These are phyloP conservation scores for Pyrocephalus nanus DNA, from an alignment of 2,797 vertebrate species.

Conservation along the genomic window DNA sequence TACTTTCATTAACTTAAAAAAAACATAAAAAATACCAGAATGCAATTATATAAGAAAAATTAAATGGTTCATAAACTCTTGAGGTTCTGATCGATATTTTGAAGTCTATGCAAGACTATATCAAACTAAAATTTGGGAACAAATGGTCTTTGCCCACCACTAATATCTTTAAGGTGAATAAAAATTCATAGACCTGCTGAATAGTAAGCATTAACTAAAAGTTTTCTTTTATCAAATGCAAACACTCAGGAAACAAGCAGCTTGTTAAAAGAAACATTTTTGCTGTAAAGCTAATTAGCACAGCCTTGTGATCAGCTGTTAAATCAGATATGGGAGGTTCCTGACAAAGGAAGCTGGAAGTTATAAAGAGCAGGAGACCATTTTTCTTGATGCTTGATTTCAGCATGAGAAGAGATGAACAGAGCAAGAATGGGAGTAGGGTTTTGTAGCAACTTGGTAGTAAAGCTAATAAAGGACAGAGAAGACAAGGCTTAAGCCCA, in stretches of 20 bases:
- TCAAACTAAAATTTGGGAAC: background rate
- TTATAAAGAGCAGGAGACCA: background rate
- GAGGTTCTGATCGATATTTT: background rate
- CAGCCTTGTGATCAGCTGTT: background rate
- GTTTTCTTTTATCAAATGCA: background rate
- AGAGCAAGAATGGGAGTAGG: background rate
- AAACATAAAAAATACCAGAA: background rate
- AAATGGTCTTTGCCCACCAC: background rate
- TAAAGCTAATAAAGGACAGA: background rate
- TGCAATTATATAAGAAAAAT: background rate
- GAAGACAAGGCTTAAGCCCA: background rate
- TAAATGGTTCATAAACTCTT: background rate
- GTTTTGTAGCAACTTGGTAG: background rate
- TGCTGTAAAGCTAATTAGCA: background rate
- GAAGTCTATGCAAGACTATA: background rate
- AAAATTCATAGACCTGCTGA: background rate
- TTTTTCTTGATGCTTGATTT: background rate
- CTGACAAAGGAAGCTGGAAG: background rate
- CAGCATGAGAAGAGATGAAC: background rate
- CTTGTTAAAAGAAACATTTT: background rate
- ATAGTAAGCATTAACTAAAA: background rate
- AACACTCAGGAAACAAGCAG: background rate
- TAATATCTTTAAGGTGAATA: background rate
- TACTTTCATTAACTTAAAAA: background rate
- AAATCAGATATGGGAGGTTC: background rate